phyloP scores from a whole-genome alignment of 2,888 invertebrate species.

The Allolobophora icterica region DNA sequence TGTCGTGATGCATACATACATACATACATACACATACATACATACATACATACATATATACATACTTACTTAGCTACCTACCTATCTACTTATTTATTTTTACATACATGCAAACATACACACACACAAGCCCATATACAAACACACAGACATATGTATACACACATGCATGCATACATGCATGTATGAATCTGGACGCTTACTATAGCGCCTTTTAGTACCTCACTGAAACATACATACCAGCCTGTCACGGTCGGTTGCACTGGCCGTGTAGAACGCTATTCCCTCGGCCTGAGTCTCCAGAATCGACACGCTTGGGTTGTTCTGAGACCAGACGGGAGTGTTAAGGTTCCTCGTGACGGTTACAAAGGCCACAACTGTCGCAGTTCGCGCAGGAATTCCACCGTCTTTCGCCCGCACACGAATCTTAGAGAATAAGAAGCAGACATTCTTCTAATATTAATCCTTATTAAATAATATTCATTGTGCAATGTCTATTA shows the following conservation, averaged over 20 bases:
- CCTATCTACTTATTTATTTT: no score
- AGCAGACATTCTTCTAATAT: not conserved
- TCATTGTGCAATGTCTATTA: not conserved
- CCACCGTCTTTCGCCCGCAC: constrained; percentile 58
- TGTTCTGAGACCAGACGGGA: constrained; percentile 49
- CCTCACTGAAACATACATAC: constrained; percentile 21
- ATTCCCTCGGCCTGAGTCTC: constrained; percentile 47
- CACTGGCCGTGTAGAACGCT: constrained; percentile 40
- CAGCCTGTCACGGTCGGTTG: constrained; percentile 40
- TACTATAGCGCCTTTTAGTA: no score
- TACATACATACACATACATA: no score
- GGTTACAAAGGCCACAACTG: constrained; percentile 49
- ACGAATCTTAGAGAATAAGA: constrained; percentile 52
- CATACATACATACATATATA: no score
- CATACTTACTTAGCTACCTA: no score
- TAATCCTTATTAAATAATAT: not conserved
- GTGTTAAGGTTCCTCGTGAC: constrained; percentile 55
- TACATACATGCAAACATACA: no score
- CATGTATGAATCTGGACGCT: not conserved
- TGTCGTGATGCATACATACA: no score
- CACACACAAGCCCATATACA: no score
- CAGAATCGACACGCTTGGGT: constrained; percentile 40
- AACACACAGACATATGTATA: no score
- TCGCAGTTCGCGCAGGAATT: constrained; percentile 50
- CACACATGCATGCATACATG: not conserved